phyloP scores from a whole-genome alignment of 1,140 invertebrate genomes.

The Bombus vancouverensis region DNA sequence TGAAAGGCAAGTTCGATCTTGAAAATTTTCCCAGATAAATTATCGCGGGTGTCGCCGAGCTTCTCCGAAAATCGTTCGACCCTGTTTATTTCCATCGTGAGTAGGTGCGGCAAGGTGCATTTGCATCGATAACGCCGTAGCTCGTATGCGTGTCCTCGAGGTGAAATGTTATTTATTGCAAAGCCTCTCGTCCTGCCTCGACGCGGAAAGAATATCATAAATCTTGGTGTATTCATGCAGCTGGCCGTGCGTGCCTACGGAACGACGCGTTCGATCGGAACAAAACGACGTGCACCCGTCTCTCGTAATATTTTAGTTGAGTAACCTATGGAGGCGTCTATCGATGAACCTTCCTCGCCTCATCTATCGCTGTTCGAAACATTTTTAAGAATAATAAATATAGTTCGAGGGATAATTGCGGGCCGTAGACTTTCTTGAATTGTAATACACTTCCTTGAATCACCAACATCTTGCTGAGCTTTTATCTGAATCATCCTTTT shows the following conservation, averaged over 20 bases:
- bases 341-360: slow-evolving; percentile 6
- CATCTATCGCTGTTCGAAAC: not conserved
- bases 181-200: slow-evolving; percentile 38
- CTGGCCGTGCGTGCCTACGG: not conserved
- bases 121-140: slow-evolving; percentile 63
- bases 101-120: slow-evolving; percentile 63
- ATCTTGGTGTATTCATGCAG: slow-evolving; percentile 48
- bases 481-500: no score
- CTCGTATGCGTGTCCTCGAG: slow-evolving; percentile 58
- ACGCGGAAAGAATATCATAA: slow-evolving; percentile 65
- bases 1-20: not conserved
- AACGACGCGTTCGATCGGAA: slow-evolving; percentile 5
- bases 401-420: not conserved
- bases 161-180: slow-evolving; percentile 66
- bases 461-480: no score
- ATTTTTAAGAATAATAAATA: not conserved
- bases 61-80: slow-evolving; percentile 44
- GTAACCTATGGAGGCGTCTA: not conserved
- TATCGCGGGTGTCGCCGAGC: not conserved
- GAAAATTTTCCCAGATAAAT: slow-evolving; percentile 13
- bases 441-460: no score
- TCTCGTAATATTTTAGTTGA: slow-evolving; percentile 31
- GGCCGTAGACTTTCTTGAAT: no score
- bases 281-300: not conserved
- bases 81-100: slow-evolving; percentile 50